Evolutionary conservation across 2,888 invertebrate genomes (phyloP).

Genomic region (Sminthurinus aureus): DNA sequence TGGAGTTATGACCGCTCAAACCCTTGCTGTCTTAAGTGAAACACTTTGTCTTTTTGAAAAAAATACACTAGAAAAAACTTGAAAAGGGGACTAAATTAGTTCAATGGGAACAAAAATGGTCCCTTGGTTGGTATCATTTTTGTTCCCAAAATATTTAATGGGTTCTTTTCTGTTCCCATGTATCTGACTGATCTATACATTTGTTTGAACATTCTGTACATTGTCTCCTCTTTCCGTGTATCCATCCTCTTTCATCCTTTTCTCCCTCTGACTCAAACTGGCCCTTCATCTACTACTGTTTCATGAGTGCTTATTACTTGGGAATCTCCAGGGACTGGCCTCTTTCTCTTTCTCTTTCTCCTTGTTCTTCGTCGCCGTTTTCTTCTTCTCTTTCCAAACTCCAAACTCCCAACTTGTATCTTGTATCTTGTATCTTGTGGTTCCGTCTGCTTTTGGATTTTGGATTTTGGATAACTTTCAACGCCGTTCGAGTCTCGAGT

Average conservation of each 20-base stretch:
- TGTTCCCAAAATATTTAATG: too few relatives aligned
- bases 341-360: background rate
- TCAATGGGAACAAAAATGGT: too few relatives aligned
- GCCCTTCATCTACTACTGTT: background rate
- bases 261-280: background rate
- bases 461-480: background rate
- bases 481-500: background rate
- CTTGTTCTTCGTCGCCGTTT: background rate
- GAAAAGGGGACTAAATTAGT: too few relatives aligned
- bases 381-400: background rate
- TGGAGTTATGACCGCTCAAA: too few relatives aligned
- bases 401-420: background rate
- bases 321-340: constrained; percentile 1
- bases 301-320: constrained; percentile 13
- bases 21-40: too few relatives aligned
- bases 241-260: background rate
- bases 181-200: too few relatives aligned
- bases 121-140: too few relatives aligned
- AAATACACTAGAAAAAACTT: too few relatives aligned
- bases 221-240: background rate
- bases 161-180: too few relatives aligned
- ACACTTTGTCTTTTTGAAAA: too few relatives aligned
- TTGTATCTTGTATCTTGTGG: too few relatives aligned
- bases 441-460: background rate
- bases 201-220: background rate